A percentile compares a stretch with the other conserved stretches of the same genome.
Evolutionary conservation across 2,113 vertebrate genomes (phyloP).

Genomic region (Petroica traversi): DNA sequence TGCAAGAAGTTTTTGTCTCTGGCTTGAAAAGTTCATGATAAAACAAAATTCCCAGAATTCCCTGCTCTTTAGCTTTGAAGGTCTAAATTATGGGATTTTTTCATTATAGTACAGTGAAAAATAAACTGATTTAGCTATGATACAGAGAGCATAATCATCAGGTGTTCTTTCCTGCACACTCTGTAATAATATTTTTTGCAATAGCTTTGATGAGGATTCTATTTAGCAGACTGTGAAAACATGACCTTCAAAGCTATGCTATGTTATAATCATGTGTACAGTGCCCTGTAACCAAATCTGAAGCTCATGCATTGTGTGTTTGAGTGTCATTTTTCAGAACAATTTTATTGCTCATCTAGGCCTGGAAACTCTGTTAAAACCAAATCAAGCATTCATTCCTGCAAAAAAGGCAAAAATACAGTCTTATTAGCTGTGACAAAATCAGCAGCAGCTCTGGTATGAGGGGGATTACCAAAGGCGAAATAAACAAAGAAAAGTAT

Average conservation of each 20-base stretch:
- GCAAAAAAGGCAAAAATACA: not conserved
- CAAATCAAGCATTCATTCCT: slow-evolving; percentile 1
- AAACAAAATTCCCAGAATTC: slow-evolving; percentile 12
- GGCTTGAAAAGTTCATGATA: not conserved
- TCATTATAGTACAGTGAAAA: not conserved
- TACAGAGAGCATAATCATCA: not conserved
- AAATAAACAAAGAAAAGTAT: not conserved
- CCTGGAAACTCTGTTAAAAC: not conserved
- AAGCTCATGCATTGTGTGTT: not conserved
- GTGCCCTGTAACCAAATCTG: not conserved
- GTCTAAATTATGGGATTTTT: not conserved
- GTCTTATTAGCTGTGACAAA: not conserved
- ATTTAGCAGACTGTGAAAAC: not conserved
- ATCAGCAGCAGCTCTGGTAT: not conserved
- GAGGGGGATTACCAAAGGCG: not conserved
- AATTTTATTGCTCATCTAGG: not conserved
- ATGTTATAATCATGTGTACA: not conserved
- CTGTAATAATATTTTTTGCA: not conserved
- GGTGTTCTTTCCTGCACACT: not conserved
- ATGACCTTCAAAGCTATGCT: not conserved
- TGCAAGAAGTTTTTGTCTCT: not conserved
- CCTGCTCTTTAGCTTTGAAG: not conserved
- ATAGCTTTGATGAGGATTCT: not conserved
- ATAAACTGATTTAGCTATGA: not conserved
- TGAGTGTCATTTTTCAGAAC: not conserved